Evolutionary conservation across 2,113 vertebrate species (phyloP), one percentile per base, ranked within the genome.

Genomic region (Lophura nycthemera): DNA sequence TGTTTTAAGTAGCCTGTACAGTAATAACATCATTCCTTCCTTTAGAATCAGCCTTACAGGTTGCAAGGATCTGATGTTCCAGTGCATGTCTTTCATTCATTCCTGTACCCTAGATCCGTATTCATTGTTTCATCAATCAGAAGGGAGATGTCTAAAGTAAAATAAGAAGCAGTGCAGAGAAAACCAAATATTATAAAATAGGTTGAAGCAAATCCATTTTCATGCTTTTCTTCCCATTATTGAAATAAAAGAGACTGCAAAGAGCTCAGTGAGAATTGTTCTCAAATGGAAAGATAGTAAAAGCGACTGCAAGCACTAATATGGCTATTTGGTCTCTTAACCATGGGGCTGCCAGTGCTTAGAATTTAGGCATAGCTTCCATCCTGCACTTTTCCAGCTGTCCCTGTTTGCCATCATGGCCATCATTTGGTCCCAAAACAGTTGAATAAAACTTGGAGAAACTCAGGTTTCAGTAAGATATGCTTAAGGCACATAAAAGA

Each of bases 161-260:
- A 92, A 90, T 24, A 38, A 66, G 72, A 77, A 90, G 13, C 56
- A 74, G n/a, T 20, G 45, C 34, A 75, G 47, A 66, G 57, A 88
- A 94, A 92, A 59, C 5, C 3, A 73, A 89, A 66, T 57, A 16
- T 61, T 85, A 12, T 25, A 91, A 94, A 94, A 92, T 73, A 96
- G 78, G 24, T 76, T 92, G 92, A 94, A 96, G 59, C 30, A 65
- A 95, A 92, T 83, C 56, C 18, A 83, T 94, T 96, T 94, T 70
- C 75, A 73, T 85, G 78, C 71, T 85, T 94, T 85, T 83, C 14
- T 42, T 89, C 16, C 2, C 10, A 56, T 87, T 92, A n/a, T 83
- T 87, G 52, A 83, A 95, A 89, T 94, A 88, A 76, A 93, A 93
- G 42, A 52, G 12, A 21, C 59, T 83, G 74, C 79, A 89, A 85